Base-by-base conservation (phyloP, 1,140 invertebrate species). In the Zaprionus davidi region DNA sequence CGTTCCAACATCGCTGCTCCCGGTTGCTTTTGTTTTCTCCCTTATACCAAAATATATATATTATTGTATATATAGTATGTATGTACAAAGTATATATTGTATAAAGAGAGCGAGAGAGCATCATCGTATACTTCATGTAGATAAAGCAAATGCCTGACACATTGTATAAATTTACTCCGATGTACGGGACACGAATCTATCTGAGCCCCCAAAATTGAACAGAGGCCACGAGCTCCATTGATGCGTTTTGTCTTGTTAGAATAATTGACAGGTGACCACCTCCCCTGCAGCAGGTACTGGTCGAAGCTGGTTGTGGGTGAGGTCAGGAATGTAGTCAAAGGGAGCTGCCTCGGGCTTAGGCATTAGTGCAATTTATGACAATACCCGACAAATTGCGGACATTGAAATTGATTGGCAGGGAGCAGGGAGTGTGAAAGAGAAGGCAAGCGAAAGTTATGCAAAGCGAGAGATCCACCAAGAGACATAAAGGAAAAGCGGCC, bases 191-290 rank as follows among this genome's bases (percentile, higher is more conserved):
- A 51, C 46, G 49, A 38, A 56, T 70, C 68, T 68, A 41, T 44
- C 41, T 53, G 44, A 64, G 65, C 68, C 60, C 28, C 13, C 28
- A 15, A 69, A 69, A 51, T 69, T 9, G 66, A 59, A 31, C 20
- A 56, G 56, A 59, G 56, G 46, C 67, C 72, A 73, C 64, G 53
- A 68, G 71, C 63, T 76, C 74, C 74, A 80, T 81, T 79, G 81
- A 87, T 88, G 84, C 84, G 84, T 87, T 87, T 88, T 80, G 84
- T 87, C 84, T 87, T 87, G 84, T 87, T 87, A 87, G 88, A 88
- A 88, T 87, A 87, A 87, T 87, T 87, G 84, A 87, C 84, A 87
- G 81, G 84, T 87, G 78, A 75, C 76, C 71, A 65, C 53, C 71
- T 62, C 53, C 36, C 51, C 66, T 17, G 20, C 17, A 44, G 60